These are phyloP conservation scores for Sphaerodactylus townsendi DNA, from an alignment of 2,113 vertebrate species.

Conservation along the genomic window DNA sequence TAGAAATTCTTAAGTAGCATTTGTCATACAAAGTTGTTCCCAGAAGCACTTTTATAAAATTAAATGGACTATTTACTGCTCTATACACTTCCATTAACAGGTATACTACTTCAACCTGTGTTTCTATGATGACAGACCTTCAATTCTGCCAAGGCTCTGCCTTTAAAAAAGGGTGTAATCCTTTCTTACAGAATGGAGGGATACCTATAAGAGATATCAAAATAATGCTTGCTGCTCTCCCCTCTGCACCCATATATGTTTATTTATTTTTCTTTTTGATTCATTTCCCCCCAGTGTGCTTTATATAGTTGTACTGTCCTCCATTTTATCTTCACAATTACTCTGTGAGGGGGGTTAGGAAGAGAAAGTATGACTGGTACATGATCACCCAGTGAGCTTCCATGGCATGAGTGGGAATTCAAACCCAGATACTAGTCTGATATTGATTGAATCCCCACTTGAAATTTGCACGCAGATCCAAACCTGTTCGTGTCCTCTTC, in stretches of 20 bases:
- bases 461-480: too few relatives aligned
- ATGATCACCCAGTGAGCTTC: neutral
- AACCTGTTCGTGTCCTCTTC: too few relatives aligned
- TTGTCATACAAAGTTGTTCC: conserved; percentile 23
- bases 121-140: neutral
- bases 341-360: too few relatives aligned
- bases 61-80: neutral
- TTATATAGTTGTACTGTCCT: too few relatives aligned
- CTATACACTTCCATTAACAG: neutral
- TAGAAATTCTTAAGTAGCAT: conserved; percentile 7
- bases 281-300: too few relatives aligned
- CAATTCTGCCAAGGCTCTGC: neutral
- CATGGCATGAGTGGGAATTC: neutral
- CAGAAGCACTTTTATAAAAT: conserved; percentile 9
- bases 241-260: too few relatives aligned
- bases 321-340: too few relatives aligned
- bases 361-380: too few relatives aligned
- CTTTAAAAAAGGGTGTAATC: neutral
- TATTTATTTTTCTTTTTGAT: too few relatives aligned
- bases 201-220: neutral
- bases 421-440: neutral
- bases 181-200: neutral
- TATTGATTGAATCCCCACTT: too few relatives aligned
- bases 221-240: neutral
- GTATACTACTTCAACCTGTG: neutral